Base-by-base conservation (phyloP, 1,140 invertebrate species). In the Bombyx mandarina region DNA sequence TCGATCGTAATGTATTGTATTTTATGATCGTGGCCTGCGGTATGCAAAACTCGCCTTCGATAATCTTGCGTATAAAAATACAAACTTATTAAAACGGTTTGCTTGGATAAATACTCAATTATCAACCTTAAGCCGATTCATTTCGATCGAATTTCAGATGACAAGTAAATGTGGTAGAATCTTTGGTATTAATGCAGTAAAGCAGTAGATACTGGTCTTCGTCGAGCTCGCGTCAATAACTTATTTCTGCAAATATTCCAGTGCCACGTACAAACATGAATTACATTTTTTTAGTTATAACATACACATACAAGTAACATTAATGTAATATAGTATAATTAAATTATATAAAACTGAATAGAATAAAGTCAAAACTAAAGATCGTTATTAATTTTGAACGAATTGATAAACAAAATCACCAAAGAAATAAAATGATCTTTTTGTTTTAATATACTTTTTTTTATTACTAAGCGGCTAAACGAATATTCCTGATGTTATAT, bases 1-100 rank as follows among this genome's bases (percentile, higher is more conserved):
- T 72, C 58, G 73, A 74, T 81, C 78, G 65, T 81, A 78, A 84
- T 74, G 74, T 78, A 75, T 79, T 77, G 75, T 79, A 81, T 76
- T 85, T 82, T 82, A 85, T 81, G 67, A 62, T 73, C 70, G 68
- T 77, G 78, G 77, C 77, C 79, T 75, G 73, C 71, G 79, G 75
- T 85, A 82, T 81, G 77, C 73, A 77, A 82, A 81, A 79, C 74
- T 71, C 64, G 71, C 69, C 77, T 80, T 73, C 77, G 58, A 77
- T 82, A 85, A 81, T 82, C 71, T 71, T 60, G 67, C 71, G 62
- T 67, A 67, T 63, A 53, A 67, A 59, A 71, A 68, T 54, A 67
- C 72, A 63, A 65, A 56, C 12, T 67, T 66, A 46, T 35, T 35
- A 35, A 35, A 35, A 35, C 26, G 0, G 26, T 35, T 35, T 35